phyloP scores from a whole-genome alignment of 2,797 vertebrate genomes.

The Tragopan temminckii region DNA sequence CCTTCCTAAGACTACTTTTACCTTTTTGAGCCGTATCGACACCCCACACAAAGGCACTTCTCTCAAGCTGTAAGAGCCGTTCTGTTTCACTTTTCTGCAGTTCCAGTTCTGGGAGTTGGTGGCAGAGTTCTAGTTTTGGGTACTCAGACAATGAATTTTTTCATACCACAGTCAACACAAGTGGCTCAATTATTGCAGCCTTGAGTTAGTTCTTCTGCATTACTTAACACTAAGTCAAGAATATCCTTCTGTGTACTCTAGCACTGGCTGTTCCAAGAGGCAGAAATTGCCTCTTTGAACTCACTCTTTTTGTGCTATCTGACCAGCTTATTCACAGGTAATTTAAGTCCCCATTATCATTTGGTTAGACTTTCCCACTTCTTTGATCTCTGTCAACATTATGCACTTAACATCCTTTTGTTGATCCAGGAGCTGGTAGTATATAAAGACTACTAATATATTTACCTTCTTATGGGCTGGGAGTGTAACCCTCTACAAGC shows the following conservation, averaged over 20 bases:
- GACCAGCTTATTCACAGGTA: conserved; percentile 60
- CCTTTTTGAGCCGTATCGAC: background rate
- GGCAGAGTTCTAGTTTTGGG: background rate
- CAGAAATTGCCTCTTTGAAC: conserved; percentile 64
- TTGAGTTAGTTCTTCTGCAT: background rate
- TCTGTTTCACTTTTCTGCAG: background rate
- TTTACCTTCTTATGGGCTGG: conserved; percentile 41
- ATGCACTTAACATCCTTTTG: conserved; percentile 53
- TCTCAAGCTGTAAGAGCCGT: background rate
- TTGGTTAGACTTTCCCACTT: conserved; percentile 56
- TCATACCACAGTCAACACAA: background rate
- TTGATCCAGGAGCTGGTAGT: conserved; percentile 33
- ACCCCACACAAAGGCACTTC: background rate
- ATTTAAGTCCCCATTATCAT: conserved; percentile 63
- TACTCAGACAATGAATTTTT: background rate
- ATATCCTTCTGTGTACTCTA: conserved; percentile 19
- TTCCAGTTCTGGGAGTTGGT: background rate
- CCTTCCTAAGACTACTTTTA: background rate
- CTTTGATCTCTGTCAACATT: conserved; percentile 71
- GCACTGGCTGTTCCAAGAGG: conserved; percentile 46
- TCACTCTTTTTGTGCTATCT: conserved; percentile 24
- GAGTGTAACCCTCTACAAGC: background rate
- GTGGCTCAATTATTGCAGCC: background rate
- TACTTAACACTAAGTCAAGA: conserved; percentile 11
- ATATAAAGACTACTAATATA: conserved; percentile 3